Evolutionary conservation across 2,888 invertebrate species (phyloP).

Genomic region (Andrena chrysosceles): DNA sequence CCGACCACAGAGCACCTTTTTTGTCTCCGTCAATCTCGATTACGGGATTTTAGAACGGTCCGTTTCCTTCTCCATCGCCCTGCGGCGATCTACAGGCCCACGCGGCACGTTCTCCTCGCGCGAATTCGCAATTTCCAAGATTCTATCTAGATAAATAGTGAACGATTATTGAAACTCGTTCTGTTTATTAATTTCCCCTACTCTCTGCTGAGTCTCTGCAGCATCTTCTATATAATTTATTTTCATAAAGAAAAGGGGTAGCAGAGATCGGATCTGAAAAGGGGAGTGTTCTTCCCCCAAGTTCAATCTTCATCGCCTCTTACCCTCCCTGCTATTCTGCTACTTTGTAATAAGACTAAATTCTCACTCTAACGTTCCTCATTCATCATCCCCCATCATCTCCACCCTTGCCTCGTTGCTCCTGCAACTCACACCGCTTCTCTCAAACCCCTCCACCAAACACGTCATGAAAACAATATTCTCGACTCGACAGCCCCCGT

Average conservation of each 20-base stretch:
- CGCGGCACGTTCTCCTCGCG: conserved; percentile 17
- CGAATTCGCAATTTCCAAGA: not conserved
- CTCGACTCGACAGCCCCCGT: not conserved
- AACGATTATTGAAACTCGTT: not conserved
- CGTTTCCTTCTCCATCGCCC: conserved; percentile 47
- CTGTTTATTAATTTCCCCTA: not conserved
- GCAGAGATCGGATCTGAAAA: too few relatives aligned
- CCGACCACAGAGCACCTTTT: conserved; percentile 55
- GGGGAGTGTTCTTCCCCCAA: too few relatives aligned
- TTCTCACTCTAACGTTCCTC: not conserved
- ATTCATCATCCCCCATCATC: not conserved
- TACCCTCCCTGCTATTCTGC: too few relatives aligned
- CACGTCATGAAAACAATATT: conserved; percentile 20
- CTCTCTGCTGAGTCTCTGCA: not conserved
- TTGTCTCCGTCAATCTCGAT: conserved; percentile 70
- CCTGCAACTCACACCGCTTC: not conserved
- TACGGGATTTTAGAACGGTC: conserved; percentile 69
- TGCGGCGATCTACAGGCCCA: conserved; percentile 31
- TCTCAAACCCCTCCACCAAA: not conserved
- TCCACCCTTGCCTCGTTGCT: not conserved
- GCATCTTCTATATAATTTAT: too few relatives aligned
- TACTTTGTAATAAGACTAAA: not conserved
- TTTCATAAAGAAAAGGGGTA: too few relatives aligned
- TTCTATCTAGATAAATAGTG: not conserved
- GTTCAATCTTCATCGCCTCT: too few relatives aligned